Percentiles rank a stretch among this genome's conserved stretches.
Conservation (phyloP, 2,113 vertebrate species). For the Sminthopsis crassicaudata region DNA sequence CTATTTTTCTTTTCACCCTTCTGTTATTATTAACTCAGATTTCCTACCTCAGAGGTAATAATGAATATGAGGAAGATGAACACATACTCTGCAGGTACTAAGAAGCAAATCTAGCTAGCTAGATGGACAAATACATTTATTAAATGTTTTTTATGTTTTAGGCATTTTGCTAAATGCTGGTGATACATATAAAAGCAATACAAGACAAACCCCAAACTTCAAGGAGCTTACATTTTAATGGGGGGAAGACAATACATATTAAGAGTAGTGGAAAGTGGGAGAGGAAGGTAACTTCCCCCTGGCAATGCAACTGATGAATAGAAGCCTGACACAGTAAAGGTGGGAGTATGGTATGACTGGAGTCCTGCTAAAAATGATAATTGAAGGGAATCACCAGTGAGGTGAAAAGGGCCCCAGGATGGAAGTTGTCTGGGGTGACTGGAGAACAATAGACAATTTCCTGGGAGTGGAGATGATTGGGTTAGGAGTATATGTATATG, state of each 20-base stretch:
- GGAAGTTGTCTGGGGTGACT: not conserved
- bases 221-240: not conserved
- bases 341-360: not conserved
- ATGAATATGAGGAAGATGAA: not conserved
- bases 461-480: not conserved
- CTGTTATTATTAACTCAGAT: not conserved
- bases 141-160: not conserved
- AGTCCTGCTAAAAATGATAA: not conserved
- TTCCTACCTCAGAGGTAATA: not conserved
- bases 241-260: not conserved
- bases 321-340: not conserved
- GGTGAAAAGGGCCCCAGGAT: not conserved
- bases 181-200: not conserved
- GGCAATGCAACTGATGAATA: not conserved
- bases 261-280: not conserved
- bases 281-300: not conserved
- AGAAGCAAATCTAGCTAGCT: not conserved
- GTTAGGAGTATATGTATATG: not conserved
- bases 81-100: not conserved
- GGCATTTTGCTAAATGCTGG: not conserved
- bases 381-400: not conserved
- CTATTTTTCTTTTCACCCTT: not conserved
- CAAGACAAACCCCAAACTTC: not conserved
- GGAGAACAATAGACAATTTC: not conserved
- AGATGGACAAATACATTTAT: not conserved